These are phyloP conservation scores for Ceratoteleas bidentatus DNA, from an alignment of 1,140 invertebrate species.

Conservation along the genomic window DNA sequence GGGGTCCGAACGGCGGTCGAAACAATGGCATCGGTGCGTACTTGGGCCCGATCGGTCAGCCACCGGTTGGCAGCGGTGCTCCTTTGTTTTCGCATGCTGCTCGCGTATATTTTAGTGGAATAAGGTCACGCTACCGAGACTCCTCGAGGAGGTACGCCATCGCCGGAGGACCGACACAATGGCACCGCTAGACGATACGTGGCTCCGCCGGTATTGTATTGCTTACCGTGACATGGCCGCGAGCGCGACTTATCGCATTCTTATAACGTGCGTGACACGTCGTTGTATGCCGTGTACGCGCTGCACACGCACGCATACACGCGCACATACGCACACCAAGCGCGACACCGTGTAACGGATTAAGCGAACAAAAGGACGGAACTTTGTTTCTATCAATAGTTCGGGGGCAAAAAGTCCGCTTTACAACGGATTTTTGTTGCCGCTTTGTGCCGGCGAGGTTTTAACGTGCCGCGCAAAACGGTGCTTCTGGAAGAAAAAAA, in stretches of 20 bases:
- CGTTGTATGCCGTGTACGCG: conserved; percentile 61
- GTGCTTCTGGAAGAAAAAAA: too few species aligned
- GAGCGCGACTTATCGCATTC: conserved; percentile 77
- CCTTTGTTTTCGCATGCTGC: conserved; percentile 71
- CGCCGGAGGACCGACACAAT: conserved; percentile 72
- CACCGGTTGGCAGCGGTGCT: conserved; percentile 63
- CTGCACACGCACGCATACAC: conserved; percentile 31
- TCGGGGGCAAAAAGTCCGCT: too few species aligned
- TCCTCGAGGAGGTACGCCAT: conserved; percentile 68
- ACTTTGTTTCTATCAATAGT: too few species aligned
- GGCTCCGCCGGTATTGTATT: conserved; percentile 63
- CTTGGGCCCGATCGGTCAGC: conserved; percentile 71
- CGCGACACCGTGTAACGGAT: too few species aligned
- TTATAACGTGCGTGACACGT: conserved; percentile 76
- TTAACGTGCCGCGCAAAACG: too few species aligned
- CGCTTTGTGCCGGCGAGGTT: too few species aligned
- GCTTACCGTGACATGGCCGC: conserved; percentile 68
- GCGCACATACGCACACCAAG: conserved; percentile 30
- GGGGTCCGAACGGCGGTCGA: conserved; percentile 60
- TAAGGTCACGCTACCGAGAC: conserved; percentile 75
- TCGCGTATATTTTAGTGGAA: conserved; percentile 76
- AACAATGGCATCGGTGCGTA: conserved; percentile 68
- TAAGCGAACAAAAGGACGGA: too few species aligned
- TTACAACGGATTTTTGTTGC: too few species aligned
- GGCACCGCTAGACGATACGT: conserved; percentile 69